Evolutionary conservation across 1,140 invertebrate species (phyloP).

Genomic region (Drosophila orena): DNA sequence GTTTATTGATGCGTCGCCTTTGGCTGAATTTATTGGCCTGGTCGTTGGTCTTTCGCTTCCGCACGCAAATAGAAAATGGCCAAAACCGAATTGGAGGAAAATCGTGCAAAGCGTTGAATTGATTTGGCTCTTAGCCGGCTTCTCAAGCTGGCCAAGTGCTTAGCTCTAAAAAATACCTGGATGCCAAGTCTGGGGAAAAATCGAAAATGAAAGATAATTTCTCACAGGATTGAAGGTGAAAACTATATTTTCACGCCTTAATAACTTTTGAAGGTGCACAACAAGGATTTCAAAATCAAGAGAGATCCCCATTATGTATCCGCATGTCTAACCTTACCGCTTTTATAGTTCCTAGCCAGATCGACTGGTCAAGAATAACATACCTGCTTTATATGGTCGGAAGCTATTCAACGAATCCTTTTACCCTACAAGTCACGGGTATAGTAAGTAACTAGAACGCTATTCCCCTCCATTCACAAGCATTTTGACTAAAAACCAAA

Average conservation of each 20-base stretch:
- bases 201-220: neutral
- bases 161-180: neutral
- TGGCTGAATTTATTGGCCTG: slow-evolving; percentile 73
- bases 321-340: too few relatives aligned
- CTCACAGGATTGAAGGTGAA: neutral
- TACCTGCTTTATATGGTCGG: too few relatives aligned
- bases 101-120: slow-evolving; percentile 26
- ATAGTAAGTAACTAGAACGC: neutral
- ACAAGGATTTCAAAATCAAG: too few relatives aligned
- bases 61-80: slow-evolving; percentile 44
- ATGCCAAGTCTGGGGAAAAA: neutral
- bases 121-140: slow-evolving; percentile 5
- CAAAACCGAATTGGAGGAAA: slow-evolving; percentile 10
- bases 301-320: too few relatives aligned
- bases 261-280: too few relatives aligned
- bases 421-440: too few relatives aligned
- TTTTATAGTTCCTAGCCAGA: too few relatives aligned
- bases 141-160: neutral
- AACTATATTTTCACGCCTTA: too few relatives aligned
- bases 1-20: slow-evolving; percentile 78
- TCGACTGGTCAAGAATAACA: too few relatives aligned
- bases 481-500: neutral
- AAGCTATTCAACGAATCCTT: too few relatives aligned
- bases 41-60: slow-evolving; percentile 54
- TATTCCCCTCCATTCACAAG: neutral